Conservation (phyloP, 1,140 invertebrate genomes). For the Subanguina moxae region DNA sequence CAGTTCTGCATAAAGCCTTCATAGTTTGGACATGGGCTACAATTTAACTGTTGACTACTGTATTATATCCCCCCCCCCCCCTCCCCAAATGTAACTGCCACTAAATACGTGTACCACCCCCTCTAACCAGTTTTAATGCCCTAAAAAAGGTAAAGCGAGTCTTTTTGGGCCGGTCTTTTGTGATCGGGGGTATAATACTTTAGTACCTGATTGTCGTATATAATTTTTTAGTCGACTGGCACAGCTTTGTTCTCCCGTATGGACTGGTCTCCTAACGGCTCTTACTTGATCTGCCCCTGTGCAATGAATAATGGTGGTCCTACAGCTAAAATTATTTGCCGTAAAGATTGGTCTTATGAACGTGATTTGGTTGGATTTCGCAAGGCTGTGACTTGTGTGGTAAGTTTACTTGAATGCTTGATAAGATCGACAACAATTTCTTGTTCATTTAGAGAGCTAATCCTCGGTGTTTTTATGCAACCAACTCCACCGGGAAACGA, state of each 20-base stretch:
- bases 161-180: too few species aligned
- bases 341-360: slow-evolving; percentile 23
- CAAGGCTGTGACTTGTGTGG: slow-evolving; percentile 23
- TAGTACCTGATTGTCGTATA: too few species aligned
- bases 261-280: slow-evolving; percentile 29
- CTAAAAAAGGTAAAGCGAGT: too few species aligned
- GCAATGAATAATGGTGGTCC: slow-evolving; percentile 25
- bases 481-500: slow-evolving; percentile 10
- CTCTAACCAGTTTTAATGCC: too few species aligned
- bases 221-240: slow-evolving; percentile 22
- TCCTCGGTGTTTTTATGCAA: slow-evolving; percentile 16
- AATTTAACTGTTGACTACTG: too few species aligned
- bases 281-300: slow-evolving; percentile 19
- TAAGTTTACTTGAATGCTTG: slow-evolving; percentile 6
- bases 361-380: slow-evolving; percentile 28
- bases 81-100: too few species aligned
- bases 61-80: too few species aligned
- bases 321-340: slow-evolving; percentile 22
- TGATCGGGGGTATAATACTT: too few species aligned
- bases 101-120: too few species aligned
- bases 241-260: slow-evolving; percentile 27
- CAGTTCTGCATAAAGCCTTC: too few species aligned
- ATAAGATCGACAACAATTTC: too few species aligned
- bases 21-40: too few species aligned
- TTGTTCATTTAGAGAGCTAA: slow-evolving; percentile 7